Evolutionary conservation across 2,888 invertebrate species (phyloP), one percentile per base, ranked within the genome.

Genomic region (Hetaerina titia): DNA sequence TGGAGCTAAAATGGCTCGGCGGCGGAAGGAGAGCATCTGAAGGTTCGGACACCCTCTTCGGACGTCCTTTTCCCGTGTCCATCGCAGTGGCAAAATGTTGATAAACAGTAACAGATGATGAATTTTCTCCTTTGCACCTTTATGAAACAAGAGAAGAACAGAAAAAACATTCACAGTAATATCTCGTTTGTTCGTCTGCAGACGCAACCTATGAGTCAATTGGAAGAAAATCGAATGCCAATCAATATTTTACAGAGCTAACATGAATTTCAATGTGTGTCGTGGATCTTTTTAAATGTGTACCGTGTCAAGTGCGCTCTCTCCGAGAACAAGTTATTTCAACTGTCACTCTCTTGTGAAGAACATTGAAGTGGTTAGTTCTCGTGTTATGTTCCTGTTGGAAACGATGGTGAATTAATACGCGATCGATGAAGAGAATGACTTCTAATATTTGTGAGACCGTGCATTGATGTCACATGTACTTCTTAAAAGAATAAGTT

Each of bases 51-150:
- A 9, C 69, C 0, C 57, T 64, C 17, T 56, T 17, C n/a, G 64
- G 57, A 2, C 56, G 69, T 11, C 11, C 92, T 56, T 6, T 56
- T 11, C 31, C 90, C 63, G 19, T 63, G 9, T 64, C 92, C 64
- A 69, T 92, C 15, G 64, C 45, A 69, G 92, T 69, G 69, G 69
- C 92, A 9, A 92, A 92, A 45, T 92, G 92, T 64, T 92, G 92
- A 92, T 22, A 56, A 56, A 90, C 64, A 22, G n/a, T 22, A 74
- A 56, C 56, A n/a, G 64, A 13, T 0, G 90, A 64, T 1, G 45
- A 57, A 45, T 60, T 90, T 63, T 13, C 57, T 89, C n/a, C 25
- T 31, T 13, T 57, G 17, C 31, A 57, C 57, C 6, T 8, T 19
- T 56, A 88, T 19, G 88, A 56, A 19, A 15, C 19, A 7, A 4